Evolutionary conservation across 1,140 invertebrate species (phyloP).

Genomic region (Pogonomyrmex barbatus): DNA sequence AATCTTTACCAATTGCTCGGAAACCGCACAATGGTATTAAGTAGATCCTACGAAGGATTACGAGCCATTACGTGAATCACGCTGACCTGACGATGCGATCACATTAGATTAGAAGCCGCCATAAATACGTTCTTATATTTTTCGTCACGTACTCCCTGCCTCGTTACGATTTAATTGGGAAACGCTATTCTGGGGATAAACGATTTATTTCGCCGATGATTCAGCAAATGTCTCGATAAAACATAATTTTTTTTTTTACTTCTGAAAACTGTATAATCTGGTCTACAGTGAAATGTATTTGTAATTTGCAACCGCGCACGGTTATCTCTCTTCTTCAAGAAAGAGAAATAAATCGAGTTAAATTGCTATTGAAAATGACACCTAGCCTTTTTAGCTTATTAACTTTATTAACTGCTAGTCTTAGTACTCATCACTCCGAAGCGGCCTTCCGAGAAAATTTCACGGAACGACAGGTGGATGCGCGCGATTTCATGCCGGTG

Average conservation of each 20-base stretch:
- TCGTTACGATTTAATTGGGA: constrained; percentile 3
- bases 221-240: constrained; percentile 25
- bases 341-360: background rate
- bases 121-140: constrained; percentile 73
- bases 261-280: no score
- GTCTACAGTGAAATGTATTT: background rate
- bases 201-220: constrained; percentile 10
- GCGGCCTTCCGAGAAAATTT: constrained; percentile 54
- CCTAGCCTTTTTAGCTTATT: constrained; percentile 12
- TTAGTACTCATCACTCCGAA: constrained; percentile 15
- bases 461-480: constrained; percentile 55
- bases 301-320: background rate
- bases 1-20: constrained; percentile 68
- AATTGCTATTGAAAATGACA: constrained; percentile 15
- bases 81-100: constrained; percentile 34
- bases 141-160: constrained; percentile 71
- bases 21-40: constrained; percentile 69
- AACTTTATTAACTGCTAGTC: constrained; percentile 20
- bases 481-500: constrained; percentile 51
- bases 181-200: background rate
- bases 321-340: constrained; percentile 1
- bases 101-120: constrained; percentile 27
- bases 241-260: constrained; percentile 3
- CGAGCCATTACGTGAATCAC: constrained; percentile 73
- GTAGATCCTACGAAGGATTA: constrained; percentile 65